Conservation (phyloP, 2,797 vertebrate species). For the Glyptemys insculpta region DNA sequence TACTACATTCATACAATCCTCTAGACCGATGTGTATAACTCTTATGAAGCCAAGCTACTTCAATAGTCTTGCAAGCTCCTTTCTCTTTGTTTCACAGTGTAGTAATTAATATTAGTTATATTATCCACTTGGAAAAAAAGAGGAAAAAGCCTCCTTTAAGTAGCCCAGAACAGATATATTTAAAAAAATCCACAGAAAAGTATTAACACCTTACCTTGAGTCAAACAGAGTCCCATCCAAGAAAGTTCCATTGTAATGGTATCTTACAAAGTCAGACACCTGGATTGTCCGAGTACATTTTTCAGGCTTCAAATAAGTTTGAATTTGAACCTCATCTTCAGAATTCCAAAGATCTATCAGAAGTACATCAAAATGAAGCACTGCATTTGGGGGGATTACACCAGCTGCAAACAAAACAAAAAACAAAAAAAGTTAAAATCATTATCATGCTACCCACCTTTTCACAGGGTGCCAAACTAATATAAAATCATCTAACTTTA, state of each 20-base stretch:
- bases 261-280: conserved; percentile 96
- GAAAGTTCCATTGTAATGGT: conserved; percentile 97
- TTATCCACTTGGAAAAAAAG: background rate
- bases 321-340: conserved; percentile 90
- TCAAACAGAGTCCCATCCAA: conserved; percentile 96
- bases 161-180: background rate
- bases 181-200: background rate
- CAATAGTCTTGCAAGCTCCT: background rate
- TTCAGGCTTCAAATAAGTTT: conserved; percentile 90
- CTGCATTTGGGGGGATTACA: conserved; percentile 91
- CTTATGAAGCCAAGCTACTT: fast-evolving
- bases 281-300: conserved; percentile 89
- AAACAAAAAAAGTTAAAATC: background rate
- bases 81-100: background rate
- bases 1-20: background rate
- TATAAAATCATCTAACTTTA: background rate
- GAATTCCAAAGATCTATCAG: conserved; percentile 96
- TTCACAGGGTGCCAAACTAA: background rate
- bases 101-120: background rate
- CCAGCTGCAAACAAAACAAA: conserved; percentile 82
- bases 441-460: background rate
- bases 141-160: background rate
- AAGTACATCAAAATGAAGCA: conserved; percentile 96
- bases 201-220: conserved; percentile 79
- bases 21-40: background rate